Conservation (phyloP, 2,797 vertebrate genomes). For the Lepus oiostolus region DNA sequence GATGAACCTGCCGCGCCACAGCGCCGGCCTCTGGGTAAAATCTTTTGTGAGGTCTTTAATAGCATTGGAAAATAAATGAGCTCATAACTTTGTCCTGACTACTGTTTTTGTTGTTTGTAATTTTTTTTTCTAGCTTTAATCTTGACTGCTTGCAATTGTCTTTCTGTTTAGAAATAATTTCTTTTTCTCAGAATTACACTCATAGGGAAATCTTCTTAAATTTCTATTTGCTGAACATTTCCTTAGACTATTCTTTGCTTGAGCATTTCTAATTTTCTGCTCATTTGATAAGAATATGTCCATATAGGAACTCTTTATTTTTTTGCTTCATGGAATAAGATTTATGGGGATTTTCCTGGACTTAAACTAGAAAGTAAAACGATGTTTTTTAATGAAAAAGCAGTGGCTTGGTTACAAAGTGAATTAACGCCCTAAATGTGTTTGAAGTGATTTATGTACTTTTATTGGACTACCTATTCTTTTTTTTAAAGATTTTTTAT, state of each 20-base stretch:
- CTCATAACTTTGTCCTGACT: constrained; percentile 31
- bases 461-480: background rate
- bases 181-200: background rate
- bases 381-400: background rate
- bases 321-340: background rate
- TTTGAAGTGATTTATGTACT: background rate
- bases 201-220: background rate
- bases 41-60: background rate
- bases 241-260: background rate
- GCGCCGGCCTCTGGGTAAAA: background rate
- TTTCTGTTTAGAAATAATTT: constrained; percentile 57
- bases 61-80: background rate
- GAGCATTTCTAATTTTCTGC: constrained; percentile 49
- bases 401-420: constrained; percentile 3
- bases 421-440: background rate
- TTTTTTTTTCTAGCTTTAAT: constrained; percentile 25
- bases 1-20: no score
- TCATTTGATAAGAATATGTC: constrained; percentile 32
- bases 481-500: background rate
- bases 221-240: background rate
- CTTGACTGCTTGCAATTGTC: constrained; percentile 6
- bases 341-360: background rate
- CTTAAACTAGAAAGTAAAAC: background rate
- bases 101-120: background rate
- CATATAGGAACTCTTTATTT: constrained; percentile 15